Evolutionary conservation across 1,140 invertebrate genomes (phyloP).

Genomic region (Trichoplusia ni): DNA sequence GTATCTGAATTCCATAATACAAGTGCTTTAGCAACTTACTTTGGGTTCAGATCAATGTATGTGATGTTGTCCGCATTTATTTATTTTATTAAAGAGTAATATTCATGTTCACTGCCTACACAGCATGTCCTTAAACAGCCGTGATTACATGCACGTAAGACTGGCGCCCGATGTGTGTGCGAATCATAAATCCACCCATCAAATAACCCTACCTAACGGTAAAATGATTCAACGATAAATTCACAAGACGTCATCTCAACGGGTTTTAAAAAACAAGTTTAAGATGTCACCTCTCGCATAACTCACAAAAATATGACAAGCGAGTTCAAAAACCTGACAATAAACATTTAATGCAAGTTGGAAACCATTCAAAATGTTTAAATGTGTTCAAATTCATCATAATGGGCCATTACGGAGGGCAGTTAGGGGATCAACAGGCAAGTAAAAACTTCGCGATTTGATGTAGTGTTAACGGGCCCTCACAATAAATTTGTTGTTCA

Average conservation of each 20-base stretch:
- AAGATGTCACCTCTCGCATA: slow-evolving; percentile 1
- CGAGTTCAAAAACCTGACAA: slow-evolving; percentile 8
- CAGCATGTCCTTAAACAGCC: too few species aligned
- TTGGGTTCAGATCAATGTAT: too few species aligned
- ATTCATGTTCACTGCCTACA: too few species aligned
- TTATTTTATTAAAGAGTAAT: too few species aligned
- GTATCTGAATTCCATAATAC: too few species aligned
- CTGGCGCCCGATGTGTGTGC: too few species aligned
- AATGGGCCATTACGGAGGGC: slow-evolving; percentile 48
- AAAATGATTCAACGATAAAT: slow-evolving; percentile 1
- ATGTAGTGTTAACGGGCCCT: slow-evolving; percentile 25
- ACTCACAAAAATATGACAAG: background rate
- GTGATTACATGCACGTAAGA: too few species aligned
- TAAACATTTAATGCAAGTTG: slow-evolving; percentile 11
- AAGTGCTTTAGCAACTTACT: too few species aligned
- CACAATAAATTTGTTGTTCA: slow-evolving; percentile 25
- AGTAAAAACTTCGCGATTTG: slow-evolving; percentile 49
- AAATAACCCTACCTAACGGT: background rate
- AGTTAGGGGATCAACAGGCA: slow-evolving; percentile 54
- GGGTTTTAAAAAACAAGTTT: background rate
- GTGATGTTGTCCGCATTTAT: too few species aligned
- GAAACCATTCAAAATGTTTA: slow-evolving; percentile 34
- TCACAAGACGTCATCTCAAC: background rate
- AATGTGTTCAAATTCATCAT: slow-evolving; percentile 40
- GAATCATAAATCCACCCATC: background rate